These are phyloP conservation scores for Melanotaenia duboulayi DNA, from an alignment of 2,113 vertebrate species.

Conservation along the genomic window DNA sequence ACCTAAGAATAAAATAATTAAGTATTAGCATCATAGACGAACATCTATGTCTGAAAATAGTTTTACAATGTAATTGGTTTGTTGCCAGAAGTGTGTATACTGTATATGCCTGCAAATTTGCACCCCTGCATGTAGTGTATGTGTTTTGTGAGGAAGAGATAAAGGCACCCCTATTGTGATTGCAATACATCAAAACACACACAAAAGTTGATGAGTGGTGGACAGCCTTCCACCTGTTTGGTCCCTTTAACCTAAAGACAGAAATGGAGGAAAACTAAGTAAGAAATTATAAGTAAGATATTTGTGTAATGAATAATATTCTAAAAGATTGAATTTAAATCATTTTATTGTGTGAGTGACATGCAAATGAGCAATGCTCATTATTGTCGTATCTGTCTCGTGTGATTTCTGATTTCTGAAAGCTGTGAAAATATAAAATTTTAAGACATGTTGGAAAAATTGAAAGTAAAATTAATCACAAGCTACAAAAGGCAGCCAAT, in stretches of 20 bases:
- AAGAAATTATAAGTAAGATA: too few relatives aligned
- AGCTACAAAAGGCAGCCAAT: not conserved
- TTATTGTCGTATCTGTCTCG: not conserved
- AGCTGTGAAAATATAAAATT: not conserved
- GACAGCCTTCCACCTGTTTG: not conserved
- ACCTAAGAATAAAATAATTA: not conserved
- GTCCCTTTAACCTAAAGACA: not conserved
- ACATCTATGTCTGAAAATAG: not conserved
- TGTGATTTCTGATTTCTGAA: not conserved
- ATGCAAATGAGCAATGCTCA: not conserved
- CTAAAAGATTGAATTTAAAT: not conserved
- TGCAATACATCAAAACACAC: constrained; percentile 17
- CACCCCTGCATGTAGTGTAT: not conserved
- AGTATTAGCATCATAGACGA: not conserved
- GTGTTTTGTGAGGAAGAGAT: constrained; percentile 8
- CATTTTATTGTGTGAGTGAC: not conserved
- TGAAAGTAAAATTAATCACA: not conserved
- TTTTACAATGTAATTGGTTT: not conserved
- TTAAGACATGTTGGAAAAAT: not conserved
- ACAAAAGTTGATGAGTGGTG: not conserved
- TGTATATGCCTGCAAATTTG: not conserved
- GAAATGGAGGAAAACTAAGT: not conserved
- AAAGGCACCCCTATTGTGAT: constrained; percentile 14
- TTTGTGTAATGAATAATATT: not conserved
- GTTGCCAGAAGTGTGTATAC: constrained; percentile 2